Base-by-base conservation (phyloP, 2,797 vertebrate genomes). In the Notolabrus celidotus region DNA sequence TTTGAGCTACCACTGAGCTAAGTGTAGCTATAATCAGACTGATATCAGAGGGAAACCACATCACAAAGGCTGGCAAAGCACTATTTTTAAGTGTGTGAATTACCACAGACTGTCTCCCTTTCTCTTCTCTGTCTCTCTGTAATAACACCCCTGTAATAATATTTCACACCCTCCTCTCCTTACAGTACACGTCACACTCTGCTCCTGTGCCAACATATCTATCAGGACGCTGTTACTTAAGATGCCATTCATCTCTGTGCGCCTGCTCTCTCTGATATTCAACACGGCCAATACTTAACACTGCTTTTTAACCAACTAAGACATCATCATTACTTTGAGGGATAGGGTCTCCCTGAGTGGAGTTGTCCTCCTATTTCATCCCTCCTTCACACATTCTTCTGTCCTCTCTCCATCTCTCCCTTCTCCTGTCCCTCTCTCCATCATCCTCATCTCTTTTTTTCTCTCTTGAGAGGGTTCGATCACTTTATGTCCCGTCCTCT, bases 301-400 rank as follows among this genome's bases (percentile, higher is more conserved):
- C 86, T 83, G 89, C 90, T 93, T 94, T 94, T 94, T 94, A 94
- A 94, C 92, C 92, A 94, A 94, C 93, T 93, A 89, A 85, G 77
- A 92, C 86, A 91, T 92, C 87, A 90, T 92, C 92, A 93, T 92
- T 93, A 94, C 90, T 93, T 92, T 92, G 92, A 94, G 80, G 65
- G 88, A 93, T 93, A 77, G 88, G 80, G 81, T 80, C 82, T 85
- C 60, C 75, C 61, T 69, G 69, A 87, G 88, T 83, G 83, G 75
- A 89, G 79, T 86, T 90, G 92, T 92, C 89, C 90, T 84, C 75
- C 79, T 78, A 83, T 88, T 90, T 92, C 88, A 92, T 90, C 79
- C 78, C 36, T 39, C 67, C 68, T 70, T 86, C 50, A 5, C 73
- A 79, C 71, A 66, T 63, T 77, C 82, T 67, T 83, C 49, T 73